Evolutionary conservation across 2,113 vertebrate species (phyloP), one percentile per base, ranked within the genome.

Genomic region (Xiphias gladius): DNA sequence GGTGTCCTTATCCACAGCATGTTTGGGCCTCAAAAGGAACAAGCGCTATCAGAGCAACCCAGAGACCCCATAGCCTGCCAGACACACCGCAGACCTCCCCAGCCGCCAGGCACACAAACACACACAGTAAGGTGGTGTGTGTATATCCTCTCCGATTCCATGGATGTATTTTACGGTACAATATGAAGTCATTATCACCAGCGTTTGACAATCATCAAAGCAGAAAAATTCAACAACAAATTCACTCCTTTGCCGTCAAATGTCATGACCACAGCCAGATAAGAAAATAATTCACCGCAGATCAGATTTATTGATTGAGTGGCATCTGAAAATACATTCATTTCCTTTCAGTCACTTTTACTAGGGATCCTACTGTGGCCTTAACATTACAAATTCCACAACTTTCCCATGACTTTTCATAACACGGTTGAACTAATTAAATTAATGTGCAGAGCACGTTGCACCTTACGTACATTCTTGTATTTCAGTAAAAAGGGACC

Each of bases 21-120:
- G 84, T 69, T 71, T 28, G 69, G 62, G 69, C 80, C 91, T 92
- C 85, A 79, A 91, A 91, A n/a, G 90, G 88, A 87, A 87, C 73
- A 68, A 43, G 19, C 57, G n/a, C 90, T 94, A 94, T 94, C 94
- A 89, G 83, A 76, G 80, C 65, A 78, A 79, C 89, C 85, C 93
- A 93, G 93, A 93, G 90, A 93, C 79, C 76, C 73, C 2, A 35
- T 30, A 72, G 82, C 59, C 70, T 89, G 91, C 90, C 93, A 93
- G 85, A 73, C 76, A 77, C 72, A 64, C 74, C 28, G 26, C 80
- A 79, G 71, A 86, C 65, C 72, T 74, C 81, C 70, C 66, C 64
- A 55, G 66, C 26, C 12, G 70, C 85, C 80, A 74, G 13, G 9
- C 46, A 50, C 73, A 71, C 24, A 80, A 10, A 62, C 41, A 62